Evolutionary conservation across 2,888 invertebrate species (phyloP).

Genomic region (Minunthozetes semirufus): DNA sequence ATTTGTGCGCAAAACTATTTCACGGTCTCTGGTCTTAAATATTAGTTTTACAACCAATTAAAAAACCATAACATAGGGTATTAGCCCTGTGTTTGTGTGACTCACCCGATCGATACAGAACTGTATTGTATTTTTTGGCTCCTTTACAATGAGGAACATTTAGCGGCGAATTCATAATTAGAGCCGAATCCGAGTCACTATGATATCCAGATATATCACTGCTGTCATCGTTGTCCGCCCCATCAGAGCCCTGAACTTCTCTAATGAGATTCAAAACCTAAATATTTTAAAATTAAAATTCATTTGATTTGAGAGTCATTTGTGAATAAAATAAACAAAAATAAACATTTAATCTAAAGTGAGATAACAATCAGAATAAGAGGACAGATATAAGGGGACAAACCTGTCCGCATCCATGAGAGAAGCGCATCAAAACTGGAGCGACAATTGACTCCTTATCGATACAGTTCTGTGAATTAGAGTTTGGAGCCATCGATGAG

Average conservation of each 20-base stretch:
- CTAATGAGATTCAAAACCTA: conserved; percentile 68
- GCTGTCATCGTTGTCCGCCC: conserved; percentile 50
- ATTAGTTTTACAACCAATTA: conserved; percentile 4
- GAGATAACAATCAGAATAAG: not conserved
- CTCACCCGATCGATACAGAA: conserved; percentile 26
- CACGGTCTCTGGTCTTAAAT: not conserved
- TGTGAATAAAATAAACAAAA: not conserved
- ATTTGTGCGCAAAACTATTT: conserved; percentile 3
- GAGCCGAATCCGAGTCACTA: conserved; percentile 64
- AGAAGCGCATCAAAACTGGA: conserved; percentile 53
- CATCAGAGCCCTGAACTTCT: conserved; percentile 50
- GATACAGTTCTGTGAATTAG: conserved; percentile 45
- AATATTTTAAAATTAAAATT: conserved; percentile 45
- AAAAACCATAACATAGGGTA: not conserved
- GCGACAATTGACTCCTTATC: conserved; percentile 60
- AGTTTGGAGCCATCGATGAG: conserved; percentile 31
- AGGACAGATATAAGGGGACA: not conserved
- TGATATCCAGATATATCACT: conserved; percentile 72
- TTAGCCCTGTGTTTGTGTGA: not conserved
- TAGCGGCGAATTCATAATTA: conserved; percentile 25
- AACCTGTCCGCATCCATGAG: conserved; percentile 55
- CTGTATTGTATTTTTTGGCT: conserved; percentile 21
- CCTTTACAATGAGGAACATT: conserved; percentile 15
- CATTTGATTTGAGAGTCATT: not conserved
- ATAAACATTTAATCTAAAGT: not conserved